Evolutionary conservation across 2,113 vertebrate genomes (phyloP), one percentile per base, ranked within the genome.

Genomic region (Gobius niger): DNA sequence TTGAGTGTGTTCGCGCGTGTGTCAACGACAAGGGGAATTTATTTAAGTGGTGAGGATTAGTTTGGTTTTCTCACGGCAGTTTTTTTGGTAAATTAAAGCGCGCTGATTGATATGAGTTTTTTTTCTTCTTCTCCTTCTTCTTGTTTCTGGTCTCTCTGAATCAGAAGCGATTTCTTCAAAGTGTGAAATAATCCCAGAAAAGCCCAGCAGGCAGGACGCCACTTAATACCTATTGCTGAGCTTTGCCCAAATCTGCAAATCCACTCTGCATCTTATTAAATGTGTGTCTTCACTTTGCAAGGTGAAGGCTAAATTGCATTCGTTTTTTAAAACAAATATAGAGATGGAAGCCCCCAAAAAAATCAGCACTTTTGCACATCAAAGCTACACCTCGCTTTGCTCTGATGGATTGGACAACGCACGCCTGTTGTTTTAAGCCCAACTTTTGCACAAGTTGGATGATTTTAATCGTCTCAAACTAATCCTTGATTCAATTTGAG

Each of bases 401-500:
- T 1, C 15, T 67, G 47, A 57, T 69, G 24, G 77, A 64, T 42
- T 18, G 19, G 24, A 42, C 9, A 18, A 13, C 44, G 19, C 40
- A 44, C 57, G 53, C 72, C 65, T 51, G 76, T 60, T 83, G 80
- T 67, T 81, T 40, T 19, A 61, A 56, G 41, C 40, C 60, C 54
- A 69, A 81, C 52, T 81, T 77, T 60, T 65, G 71, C 60, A 76
- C 11, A 65, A 62, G 3, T 75, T 81, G 73, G 70, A 77, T 51
- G 76, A 85, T 79, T 83, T 77, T 77, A 80, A 88, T 86, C 83
- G 76, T 62, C 73, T 69, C 70, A 73, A 72, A 72, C 70, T 86
- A 86, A 84, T 87, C 85, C 74, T 54, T 74, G 50, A 77, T 86
- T 84, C 70, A 75, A 87, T 86, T 71, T 82, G 18, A 74, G 59